Percentiles rank a stretch among this genome's conserved stretches.
These are phyloP conservation scores for Arrhamphus sclerolepis DNA, from an alignment of 2,797 vertebrate genomes.

Conservation along the genomic window DNA sequence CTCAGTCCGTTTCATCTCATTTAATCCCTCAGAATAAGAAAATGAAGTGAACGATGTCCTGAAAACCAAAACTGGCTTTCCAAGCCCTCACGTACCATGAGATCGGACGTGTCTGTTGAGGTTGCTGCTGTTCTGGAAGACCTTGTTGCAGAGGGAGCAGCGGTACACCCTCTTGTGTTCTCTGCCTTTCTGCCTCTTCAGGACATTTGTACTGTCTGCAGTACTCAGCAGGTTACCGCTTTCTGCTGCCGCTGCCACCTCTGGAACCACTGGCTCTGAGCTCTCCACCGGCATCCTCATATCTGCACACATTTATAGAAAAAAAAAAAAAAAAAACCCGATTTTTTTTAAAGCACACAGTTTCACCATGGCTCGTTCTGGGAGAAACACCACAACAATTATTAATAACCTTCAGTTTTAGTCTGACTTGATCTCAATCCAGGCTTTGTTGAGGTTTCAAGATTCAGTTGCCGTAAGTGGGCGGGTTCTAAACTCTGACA, in stretches of 20 bases:
- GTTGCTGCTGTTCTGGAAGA: slow-evolving; percentile 99
- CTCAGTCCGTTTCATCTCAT: too few species aligned
- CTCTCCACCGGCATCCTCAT: slow-evolving; percentile 40
- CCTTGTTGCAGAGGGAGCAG: slow-evolving; percentile 92
- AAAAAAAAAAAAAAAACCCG: background rate
- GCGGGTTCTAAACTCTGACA: too few species aligned
- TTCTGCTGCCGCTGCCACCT: slow-evolving; percentile 14
- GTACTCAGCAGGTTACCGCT: slow-evolving; percentile 36
- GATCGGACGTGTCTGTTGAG: slow-evolving; percentile 97
- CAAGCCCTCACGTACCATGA: slow-evolving; percentile 80
- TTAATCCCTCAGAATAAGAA: background rate
- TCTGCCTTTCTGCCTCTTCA: slow-evolving; percentile 79
- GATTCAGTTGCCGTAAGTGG: too few species aligned
- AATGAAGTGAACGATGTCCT: background rate
- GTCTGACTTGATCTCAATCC: too few species aligned
- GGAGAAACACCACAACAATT: too few species aligned
- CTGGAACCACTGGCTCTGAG: slow-evolving; percentile 26
- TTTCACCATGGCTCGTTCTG: too few species aligned
- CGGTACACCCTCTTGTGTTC: slow-evolving; percentile 94
- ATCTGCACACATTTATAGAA: slow-evolving; percentile 38
- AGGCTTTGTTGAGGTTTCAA: too few species aligned
- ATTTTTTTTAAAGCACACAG: background rate
- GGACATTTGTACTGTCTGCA: slow-evolving; percentile 36
- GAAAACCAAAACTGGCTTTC: background rate
- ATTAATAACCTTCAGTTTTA: too few species aligned